Evolutionary conservation across 2,113 vertebrate genomes (phyloP).

Genomic region (Penelope pileata): DNA sequence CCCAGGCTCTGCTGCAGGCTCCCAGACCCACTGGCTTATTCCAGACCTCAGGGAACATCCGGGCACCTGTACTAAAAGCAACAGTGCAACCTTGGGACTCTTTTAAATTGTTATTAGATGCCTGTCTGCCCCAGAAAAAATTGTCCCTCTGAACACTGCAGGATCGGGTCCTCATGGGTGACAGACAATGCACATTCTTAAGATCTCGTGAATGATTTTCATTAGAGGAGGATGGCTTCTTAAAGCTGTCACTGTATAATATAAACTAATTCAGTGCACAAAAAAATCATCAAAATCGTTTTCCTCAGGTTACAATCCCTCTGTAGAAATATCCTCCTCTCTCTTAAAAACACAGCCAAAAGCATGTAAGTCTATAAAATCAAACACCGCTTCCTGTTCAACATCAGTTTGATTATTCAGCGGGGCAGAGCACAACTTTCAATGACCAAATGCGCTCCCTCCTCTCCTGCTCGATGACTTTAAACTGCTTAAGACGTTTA

Average conservation of each 20-base stretch:
- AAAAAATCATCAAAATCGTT: neutral
- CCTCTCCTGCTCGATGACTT: slow-evolving; percentile 3
- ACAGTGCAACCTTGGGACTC: neutral
- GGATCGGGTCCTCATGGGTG: neutral
- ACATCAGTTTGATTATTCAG: slow-evolving; percentile 21
- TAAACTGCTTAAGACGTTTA: slow-evolving; percentile 45
- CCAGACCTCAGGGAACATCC: neutral
- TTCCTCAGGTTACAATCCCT: neutral
- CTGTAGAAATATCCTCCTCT: neutral
- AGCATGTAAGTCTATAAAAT: neutral
- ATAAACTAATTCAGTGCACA: neutral
- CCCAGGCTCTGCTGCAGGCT: neutral
- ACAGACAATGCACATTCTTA: neutral
- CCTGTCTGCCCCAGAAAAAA: neutral
- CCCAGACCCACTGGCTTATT: neutral
- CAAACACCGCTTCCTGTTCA: slow-evolving; percentile 14
- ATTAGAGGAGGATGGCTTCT: neutral
- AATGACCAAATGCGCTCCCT: neutral
- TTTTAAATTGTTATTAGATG: neutral
- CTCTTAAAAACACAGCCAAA: neutral
- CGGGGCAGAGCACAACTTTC: neutral
- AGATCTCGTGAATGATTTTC: neutral
- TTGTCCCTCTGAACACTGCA: neutral
- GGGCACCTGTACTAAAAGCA: neutral
- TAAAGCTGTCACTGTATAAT: neutral